phyloP scores from a whole-genome alignment of 2,113 vertebrate genomes.

The Saimiri boliviensis region DNA sequence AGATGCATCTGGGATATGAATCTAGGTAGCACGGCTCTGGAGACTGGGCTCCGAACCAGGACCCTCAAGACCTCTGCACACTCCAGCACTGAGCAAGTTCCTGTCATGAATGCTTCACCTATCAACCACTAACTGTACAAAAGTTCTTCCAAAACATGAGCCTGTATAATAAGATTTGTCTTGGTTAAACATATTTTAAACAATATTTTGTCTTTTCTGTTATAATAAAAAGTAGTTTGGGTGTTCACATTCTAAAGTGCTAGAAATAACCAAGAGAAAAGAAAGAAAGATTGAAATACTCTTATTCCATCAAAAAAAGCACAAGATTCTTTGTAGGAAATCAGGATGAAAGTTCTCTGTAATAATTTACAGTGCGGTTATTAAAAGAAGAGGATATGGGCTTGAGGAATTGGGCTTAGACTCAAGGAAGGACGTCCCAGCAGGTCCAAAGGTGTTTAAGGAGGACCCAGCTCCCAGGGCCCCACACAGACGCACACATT shows the following conservation, averaged over 20 bases:
- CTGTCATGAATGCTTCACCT: neutral
- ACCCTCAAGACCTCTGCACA: accelerated
- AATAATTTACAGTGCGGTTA: neutral
- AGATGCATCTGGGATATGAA: neutral
- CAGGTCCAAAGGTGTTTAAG: neutral
- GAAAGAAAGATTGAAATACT: neutral
- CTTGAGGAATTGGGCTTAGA: neutral
- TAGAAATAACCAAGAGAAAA: neutral
- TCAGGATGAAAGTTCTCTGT: neutral
- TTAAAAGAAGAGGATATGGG: neutral
- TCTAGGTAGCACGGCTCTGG: accelerated
- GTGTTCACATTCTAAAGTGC: neutral
- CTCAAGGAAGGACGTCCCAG: accelerated
- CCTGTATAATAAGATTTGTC: neutral
- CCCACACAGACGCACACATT: accelerated
- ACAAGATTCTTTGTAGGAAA: neutral
- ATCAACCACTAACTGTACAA: accelerated
- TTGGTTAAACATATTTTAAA: neutral
- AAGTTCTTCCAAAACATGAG: neutral
- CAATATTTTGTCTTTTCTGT: neutral
- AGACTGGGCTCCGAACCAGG: accelerated
- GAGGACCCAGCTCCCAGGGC: accelerated
- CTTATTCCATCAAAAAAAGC: neutral
- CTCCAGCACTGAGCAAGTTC: accelerated
- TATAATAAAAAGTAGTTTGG: neutral